Base-by-base conservation (phyloP, 2,888 invertebrate genomes). In the Drosophila pegasa region DNA sequence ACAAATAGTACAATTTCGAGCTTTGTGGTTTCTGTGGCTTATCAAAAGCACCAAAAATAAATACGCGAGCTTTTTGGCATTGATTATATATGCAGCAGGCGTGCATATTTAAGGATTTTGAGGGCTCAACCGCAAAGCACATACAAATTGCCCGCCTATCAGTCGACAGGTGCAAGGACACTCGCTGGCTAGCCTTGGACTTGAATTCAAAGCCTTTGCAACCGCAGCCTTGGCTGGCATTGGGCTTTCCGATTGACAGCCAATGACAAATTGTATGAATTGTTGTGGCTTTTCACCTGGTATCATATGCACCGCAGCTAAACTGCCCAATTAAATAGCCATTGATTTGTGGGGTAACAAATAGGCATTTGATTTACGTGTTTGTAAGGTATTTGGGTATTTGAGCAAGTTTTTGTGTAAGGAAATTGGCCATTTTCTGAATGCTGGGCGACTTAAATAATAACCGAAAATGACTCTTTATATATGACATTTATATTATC, bases 251-350 rank as follows among this genome's bases (percentile, higher is more conserved):
- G 14, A 29, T 43, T 50, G 48, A 20, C 38, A 27, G 33, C 4
- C 37, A 47, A 31, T 62, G 35, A 52, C 58, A 54, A 59, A 43
- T 61, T 60, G 12, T 57, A 33, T 18, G 61, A 50, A 68, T 31
- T 33, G 4, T 31, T 31, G 47, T 20, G 18, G 47, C 7, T 45
- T 5, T 6, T 12, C 14, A 22, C n/a, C n/a, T 43, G 4, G 8
- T n/a, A 45, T 2, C 20, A 31, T n/a, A 31, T n/a, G 20, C 8
- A 10, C 22, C 22, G 18, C 8, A 41, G n/a, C 20, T 16, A 16
- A 22, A 22, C 14, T 43, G 9, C 4, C 9, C n/a, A 25, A 1
- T 4, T 9, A 12, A 25, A 25, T 43, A 25, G n/a, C n/a, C 25
- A 25, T 27, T 27, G 27, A 37, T 18, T 37, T 37, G 16, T 45